Base-by-base conservation (phyloP, 1,140 invertebrate genomes). In the Aradophagus sp. region DNA sequence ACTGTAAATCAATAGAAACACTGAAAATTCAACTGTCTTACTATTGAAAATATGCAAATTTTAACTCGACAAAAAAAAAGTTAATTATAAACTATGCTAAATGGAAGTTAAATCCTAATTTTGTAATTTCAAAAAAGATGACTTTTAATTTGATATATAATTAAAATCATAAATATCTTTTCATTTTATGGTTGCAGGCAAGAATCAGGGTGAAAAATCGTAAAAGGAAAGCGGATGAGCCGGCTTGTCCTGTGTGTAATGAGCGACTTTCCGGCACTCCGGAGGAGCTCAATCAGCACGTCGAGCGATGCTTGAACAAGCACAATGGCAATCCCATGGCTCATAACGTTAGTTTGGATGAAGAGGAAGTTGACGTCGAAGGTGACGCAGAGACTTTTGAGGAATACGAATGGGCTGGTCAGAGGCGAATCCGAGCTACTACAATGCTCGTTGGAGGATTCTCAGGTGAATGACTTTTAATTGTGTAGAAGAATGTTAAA, bases 371-470 rank as follows among this genome's bases (percentile, higher is more conserved):
- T 35, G 90, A 92, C 73, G 90, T 91, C 12, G 90, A 92, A 78
- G 89, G 90, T 14, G 90, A 91, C 65, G 80, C 86, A 5, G 88
- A 89, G 56, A 86, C 84, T 26, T 93, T 89, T 76, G 93, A 94
- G 74, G 93, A 94, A 71, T 95, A 94, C 76, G 92, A 93, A 74
- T 94, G 93, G 93, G 91, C 92, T 6, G 92, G 92, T 1, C 92
- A 94, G 76, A 90, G 90, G 56, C 85, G 93, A 75, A 89, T 93
- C 26, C 85, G 92, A 23, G 91, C 90, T 1, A 90, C 90, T 0
- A 88, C 89, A 5, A 83, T 93, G 72, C 84, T 93, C 14, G 87
- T 90, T 68, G 92, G 92, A 6, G 91, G 92, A 31, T 91, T 92
- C 72, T 87, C 87, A 56, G 89, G 90, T 90, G 63, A 77, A 23